Evolutionary conservation across 2,113 vertebrate genomes (phyloP), one percentile per base, ranked within the genome.

Genomic region (Sylvietta virens): DNA sequence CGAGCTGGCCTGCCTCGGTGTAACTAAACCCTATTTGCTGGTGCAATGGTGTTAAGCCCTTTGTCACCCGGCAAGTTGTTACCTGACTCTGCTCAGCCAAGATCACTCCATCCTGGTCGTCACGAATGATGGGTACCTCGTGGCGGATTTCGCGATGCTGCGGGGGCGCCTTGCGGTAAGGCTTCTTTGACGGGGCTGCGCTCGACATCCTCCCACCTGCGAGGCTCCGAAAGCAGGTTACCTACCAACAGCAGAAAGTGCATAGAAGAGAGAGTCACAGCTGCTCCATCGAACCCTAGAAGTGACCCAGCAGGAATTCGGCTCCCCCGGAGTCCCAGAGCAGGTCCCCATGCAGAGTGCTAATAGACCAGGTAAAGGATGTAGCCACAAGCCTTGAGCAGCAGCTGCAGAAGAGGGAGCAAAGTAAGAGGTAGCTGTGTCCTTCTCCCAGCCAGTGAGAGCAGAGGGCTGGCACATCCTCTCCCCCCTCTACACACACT

Each of bases 121-220:
- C 98, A 10, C 97, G 97, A 83, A 98, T 97, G 67, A 97, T 96
- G 78, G 98, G 97, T 31, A 95, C 94, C 84, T 98, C 97, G 17
- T 98, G 98, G 26, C 99, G 98, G 12, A 98, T 95, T 97, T 99
- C 99, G 0, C 99, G 99, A 74, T 99, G 99, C 98, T 99, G 99
- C 0, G 99, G 99, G 6, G 99, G 99, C 3, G 99, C 99, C 98
- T 99, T 99, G 10, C 99, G 98, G 95, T 99, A 99, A 50, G 99
- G 99, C 98, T 99, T 99, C 98, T 99, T 99, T 54, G 98, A 93
- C 4, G 99, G 98, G 56, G 98, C 98, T 9, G 98, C 95, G 67
- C 98, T 99, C 19, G 98, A 98, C 99, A 99, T 99, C 95, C 98
- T 98, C 94, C 95, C 83, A 80, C 76, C 73, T 91, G 72, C 15